Percentiles rank a stretch among this genome's conserved stretches.
Evolutionary conservation across 2,888 invertebrate genomes (phyloP).

Genomic region (Erebia ligea): DNA sequence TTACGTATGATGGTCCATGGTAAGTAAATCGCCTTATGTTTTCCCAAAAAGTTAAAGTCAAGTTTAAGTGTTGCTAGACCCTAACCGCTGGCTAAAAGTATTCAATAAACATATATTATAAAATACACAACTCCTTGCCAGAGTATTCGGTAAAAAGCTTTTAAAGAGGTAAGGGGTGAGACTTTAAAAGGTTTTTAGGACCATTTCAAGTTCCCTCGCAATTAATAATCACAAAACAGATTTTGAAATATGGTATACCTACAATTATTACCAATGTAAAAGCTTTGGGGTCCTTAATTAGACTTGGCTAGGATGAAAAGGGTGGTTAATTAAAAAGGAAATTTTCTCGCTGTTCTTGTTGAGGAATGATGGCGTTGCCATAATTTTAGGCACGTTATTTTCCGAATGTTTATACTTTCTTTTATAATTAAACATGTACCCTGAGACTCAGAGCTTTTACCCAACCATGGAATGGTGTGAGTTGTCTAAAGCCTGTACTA

Average conservation of each 20-base stretch:
- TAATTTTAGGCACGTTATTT: neutral
- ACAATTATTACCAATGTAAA: constrained; percentile 69
- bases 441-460: neutral
- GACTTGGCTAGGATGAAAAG: constrained; percentile 54
- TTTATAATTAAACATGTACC: neutral
- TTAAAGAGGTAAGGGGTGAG: constrained; percentile 20
- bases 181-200: constrained; percentile 27
- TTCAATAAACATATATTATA: neutral
- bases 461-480: no score
- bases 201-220: constrained; percentile 26
- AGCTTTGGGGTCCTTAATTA: constrained; percentile 71
- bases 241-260: constrained; percentile 26
- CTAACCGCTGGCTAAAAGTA: neutral
- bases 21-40: no score
- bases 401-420: neutral
- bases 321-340: constrained; percentile 63
- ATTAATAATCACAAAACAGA: constrained; percentile 29
- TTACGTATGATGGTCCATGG: no score
- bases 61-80: neutral
- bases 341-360: constrained; percentile 47
- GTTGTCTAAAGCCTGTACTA: no score
- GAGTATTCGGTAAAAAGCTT: constrained; percentile 19
- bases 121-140: constrained; percentile 1
- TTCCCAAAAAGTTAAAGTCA: neutral
- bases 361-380: neutral